These are phyloP conservation scores for Rhizoglyphus robini DNA, from an alignment of 1,140 invertebrate species.

Conservation along the genomic window DNA sequence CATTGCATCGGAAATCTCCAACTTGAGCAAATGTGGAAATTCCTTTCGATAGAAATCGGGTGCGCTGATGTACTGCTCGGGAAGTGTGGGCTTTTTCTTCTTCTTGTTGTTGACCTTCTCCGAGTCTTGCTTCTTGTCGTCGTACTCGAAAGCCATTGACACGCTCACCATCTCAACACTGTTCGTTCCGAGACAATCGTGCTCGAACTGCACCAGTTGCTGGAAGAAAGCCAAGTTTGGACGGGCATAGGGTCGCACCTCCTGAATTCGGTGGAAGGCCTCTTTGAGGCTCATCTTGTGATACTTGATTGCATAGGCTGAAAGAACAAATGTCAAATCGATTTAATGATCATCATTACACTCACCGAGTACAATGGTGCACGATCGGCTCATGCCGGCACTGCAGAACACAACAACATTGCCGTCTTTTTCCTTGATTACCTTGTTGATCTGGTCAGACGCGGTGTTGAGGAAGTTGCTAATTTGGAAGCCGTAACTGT, in stretches of 20 bases:
- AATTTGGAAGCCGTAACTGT: too few relatives aligned
- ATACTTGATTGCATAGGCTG: slow-evolving; percentile 72
- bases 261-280: slow-evolving; percentile 56
- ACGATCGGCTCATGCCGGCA: slow-evolving; percentile 71
- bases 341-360: too few relatives aligned
- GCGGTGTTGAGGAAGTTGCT: too few relatives aligned
- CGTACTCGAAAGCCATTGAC: neutral
- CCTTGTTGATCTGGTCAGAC: too few relatives aligned
- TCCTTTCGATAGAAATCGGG: slow-evolving; percentile 25
- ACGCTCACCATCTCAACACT: slow-evolving; percentile 49
- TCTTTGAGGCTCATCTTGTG: slow-evolving; percentile 55
- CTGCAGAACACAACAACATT: slow-evolving; percentile 61
- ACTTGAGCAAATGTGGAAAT: slow-evolving; percentile 22
- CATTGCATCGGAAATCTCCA: too few relatives aligned
- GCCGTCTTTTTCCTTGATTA: too few relatives aligned
- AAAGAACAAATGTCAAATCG: too few relatives aligned
- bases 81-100: too few relatives aligned
- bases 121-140: too few relatives aligned
- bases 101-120: too few relatives aligned
- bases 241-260: slow-evolving; percentile 53
- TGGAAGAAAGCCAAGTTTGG: slow-evolving; percentile 79
- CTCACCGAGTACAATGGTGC: too few relatives aligned
- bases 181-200: slow-evolving; percentile 43
- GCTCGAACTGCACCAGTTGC: slow-evolving; percentile 62
- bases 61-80: too few relatives aligned